Evolutionary conservation across 2,888 invertebrate species (phyloP), one percentile per base, ranked within the genome.

Genomic region (Plagodis pulveraria): DNA sequence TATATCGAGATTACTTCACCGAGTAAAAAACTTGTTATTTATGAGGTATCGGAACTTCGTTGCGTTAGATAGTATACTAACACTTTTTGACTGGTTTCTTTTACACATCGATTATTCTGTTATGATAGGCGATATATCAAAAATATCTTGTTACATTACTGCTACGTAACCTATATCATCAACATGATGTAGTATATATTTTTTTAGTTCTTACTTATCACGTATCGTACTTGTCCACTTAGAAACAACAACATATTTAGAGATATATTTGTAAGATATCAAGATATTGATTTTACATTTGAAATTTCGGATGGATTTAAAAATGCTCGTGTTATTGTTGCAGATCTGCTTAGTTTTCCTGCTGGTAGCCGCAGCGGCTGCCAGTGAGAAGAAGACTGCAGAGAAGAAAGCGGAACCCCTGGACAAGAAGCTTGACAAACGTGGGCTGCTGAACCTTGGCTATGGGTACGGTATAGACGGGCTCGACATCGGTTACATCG

Each of bases 341-440:
- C 93, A 96, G 96, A 87, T 96, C 87, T 94, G 94, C 87, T 90
- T 96, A 91, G 94, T 94, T 89, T 94, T 96, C 93, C 94, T 96
- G 93, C 95, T 97, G 93, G 93, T 94, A 91, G 96, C 95, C 85
- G 95, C 95, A 77, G 96, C 94, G 73, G 94, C 95, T 93, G 95
- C 95, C 86, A 94, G 94, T 84, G 93, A 94, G 93, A 94, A 95
- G 93, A 94, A 94, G 84, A 84, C 89, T 71, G 88, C 89, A 82
- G 87, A 88, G 66, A 92, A 93, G 77, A 93, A 93, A 83, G 94
- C 93, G 73, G 93, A 93, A 73, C 93, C 94, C 56, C 84, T 94
- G 70, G 96, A 95, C 66, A 96, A 97, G 93, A 96, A 96, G 86
- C 94, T 96, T 84, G 96, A 96, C 89, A 97, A 97, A 88, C 96